Percentiles rank a stretch among this genome's conserved stretches.
phyloP scores from a whole-genome alignment of 1,140 invertebrate genomes.

The Cherax destructor region DNA sequence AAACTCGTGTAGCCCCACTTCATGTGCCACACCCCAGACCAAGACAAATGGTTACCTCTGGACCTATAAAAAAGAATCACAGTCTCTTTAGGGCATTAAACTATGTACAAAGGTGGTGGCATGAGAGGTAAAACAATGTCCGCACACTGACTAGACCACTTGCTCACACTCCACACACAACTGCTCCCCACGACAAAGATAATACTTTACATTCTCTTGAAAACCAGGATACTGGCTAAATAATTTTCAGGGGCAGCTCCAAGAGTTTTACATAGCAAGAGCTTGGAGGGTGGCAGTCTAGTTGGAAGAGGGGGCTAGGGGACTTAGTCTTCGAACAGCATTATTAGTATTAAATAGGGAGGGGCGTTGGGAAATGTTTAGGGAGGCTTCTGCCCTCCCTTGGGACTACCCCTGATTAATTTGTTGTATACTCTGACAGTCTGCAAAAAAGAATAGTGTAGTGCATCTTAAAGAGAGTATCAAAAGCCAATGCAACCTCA shows the following conservation, averaged over 20 bases:
- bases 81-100: slow-evolving; percentile 47
- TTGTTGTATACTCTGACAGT: neutral
- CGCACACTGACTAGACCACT: slow-evolving; percentile 47
- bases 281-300: too few relatives aligned
- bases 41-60: slow-evolving; percentile 39
- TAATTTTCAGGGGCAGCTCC: too few relatives aligned
- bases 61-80: slow-evolving; percentile 56
- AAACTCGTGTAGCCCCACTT: neutral
- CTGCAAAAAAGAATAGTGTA: neutral
- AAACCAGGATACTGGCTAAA: neutral
- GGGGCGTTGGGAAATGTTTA: too few relatives aligned
- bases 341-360: too few relatives aligned
- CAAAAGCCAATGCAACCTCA: neutral
- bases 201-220: slow-evolving; percentile 6
- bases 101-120: slow-evolving; percentile 51
- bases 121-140: slow-evolving; percentile 11
- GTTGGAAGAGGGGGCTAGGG: too few relatives aligned
- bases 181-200: neutral
- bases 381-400: too few relatives aligned
- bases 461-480: neutral
- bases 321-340: too few relatives aligned
- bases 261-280: too few relatives aligned
- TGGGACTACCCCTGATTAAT: too few relatives aligned
- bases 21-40: slow-evolving; percentile 35
- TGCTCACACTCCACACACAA: slow-evolving; percentile 36